Percentiles rank a stretch among this genome's conserved stretches.
phyloP scores from a whole-genome alignment of 2,888 invertebrate species.

The Meganola albula region DNA sequence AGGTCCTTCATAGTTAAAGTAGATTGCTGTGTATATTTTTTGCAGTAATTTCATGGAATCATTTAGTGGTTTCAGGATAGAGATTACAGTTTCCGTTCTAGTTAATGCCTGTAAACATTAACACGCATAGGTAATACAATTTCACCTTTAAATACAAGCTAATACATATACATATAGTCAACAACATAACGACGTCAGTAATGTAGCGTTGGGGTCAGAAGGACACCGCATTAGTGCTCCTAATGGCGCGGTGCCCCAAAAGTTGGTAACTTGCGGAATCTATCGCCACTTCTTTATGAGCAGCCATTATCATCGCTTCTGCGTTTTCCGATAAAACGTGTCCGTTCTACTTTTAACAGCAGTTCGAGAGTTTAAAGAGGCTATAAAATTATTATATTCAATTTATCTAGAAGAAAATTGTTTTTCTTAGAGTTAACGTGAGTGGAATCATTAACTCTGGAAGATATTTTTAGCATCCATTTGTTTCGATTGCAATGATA shows the following conservation, averaged over 20 bases:
- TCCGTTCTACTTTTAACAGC: constrained; percentile 63
- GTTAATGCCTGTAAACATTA: too few species aligned
- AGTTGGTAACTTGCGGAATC: constrained; percentile 72
- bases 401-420: constrained; percentile 42
- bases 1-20: too few species aligned
- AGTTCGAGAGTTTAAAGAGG: constrained; percentile 58
- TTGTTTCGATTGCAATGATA: too few species aligned
- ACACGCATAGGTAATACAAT: too few species aligned
- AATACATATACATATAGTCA: too few species aligned
- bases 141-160: too few species aligned
- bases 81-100: too few species aligned
- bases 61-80: too few species aligned
- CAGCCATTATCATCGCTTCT: constrained; percentile 70
- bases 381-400: constrained; percentile 64
- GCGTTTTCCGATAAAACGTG: constrained; percentile 73
- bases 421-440: constrained; percentile 23
- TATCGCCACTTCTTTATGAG: constrained; percentile 73
- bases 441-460: too few species aligned
- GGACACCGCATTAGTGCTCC: constrained; percentile 55
- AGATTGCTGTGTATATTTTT: too few species aligned
- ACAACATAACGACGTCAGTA: constrained; percentile 38
- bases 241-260: constrained; percentile 64
- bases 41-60: too few species aligned
- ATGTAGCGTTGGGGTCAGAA: constrained; percentile 39
- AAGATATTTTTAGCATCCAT: too few species aligned